Evolutionary conservation across 1,140 invertebrate species (phyloP).

Genomic region (Mesaphorura yosii): DNA sequence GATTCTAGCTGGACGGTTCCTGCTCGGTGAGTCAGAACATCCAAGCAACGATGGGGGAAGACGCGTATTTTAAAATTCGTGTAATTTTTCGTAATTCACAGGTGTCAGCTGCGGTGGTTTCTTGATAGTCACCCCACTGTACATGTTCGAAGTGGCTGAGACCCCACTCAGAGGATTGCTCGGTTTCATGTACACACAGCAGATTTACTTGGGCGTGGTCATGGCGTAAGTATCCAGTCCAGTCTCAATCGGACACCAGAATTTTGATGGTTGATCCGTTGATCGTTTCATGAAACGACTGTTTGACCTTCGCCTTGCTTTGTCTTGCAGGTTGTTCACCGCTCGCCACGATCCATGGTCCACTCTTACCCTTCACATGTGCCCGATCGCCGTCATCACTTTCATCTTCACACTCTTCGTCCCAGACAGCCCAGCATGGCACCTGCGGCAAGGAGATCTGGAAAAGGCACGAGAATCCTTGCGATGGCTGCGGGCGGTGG

Average conservation of each 20-base stretch:
- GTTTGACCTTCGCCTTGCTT: too few relatives aligned
- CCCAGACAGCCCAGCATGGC: conserved; percentile 60
- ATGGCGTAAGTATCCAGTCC: background rate
- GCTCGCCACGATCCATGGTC: background rate
- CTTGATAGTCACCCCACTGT: background rate
- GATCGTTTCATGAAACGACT: too few relatives aligned
- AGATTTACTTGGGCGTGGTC: background rate
- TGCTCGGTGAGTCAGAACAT: background rate
- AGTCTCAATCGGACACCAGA: background rate
- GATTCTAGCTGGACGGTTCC: background rate
- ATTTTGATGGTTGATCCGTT: background rate
- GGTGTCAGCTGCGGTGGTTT: background rate
- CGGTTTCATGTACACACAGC: background rate
- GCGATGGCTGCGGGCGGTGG: conserved; percentile 48
- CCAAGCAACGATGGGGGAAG: background rate
- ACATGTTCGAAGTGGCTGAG: background rate
- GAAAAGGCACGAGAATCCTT: conserved; percentile 51
- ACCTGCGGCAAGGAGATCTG: conserved; percentile 47
- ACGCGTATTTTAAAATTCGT: background rate
- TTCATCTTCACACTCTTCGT: conserved; percentile 40
- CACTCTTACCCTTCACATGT: background rate
- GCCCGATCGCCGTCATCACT: background rate
- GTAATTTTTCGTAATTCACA: background rate
- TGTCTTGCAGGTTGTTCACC: background rate
- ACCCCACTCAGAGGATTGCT: background rate